Base-by-base conservation (phyloP, 1,140 invertebrate species). In the Cydia pomonella region DNA sequence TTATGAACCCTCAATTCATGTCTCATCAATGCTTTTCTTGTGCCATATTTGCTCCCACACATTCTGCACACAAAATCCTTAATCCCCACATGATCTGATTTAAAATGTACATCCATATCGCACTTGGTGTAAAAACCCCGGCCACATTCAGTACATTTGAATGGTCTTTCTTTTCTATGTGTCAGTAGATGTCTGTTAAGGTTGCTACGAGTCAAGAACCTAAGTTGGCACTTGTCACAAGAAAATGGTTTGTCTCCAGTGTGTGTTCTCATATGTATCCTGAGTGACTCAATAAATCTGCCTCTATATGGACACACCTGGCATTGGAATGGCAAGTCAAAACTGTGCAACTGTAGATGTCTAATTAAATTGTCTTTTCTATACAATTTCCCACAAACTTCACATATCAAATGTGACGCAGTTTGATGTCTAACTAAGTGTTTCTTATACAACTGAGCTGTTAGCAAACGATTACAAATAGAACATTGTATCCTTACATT, bases 21-120 rank as follows among this genome's bases (percentile, higher is more conserved):
- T 75, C 92, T 90, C 80, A 93, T 87, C 1, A 92, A 82, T 50
- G 88, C 82, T 72, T 87, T 85, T 74, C 75, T 82, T 44, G 91
- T 89, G 2, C 87, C 87, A 84, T 93, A 93, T 7, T 88, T 88
- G 80, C 93, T 93, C 0, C 84, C 85, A 82, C 93, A 93, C 9
- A 91, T 76, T 18, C 50, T 80, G 78, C 93, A 93, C 16, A 83
- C 76, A 79, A 91, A 88, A 59, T 92, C 82, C 63, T 88, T 92
- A 0, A 92, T 83, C 3, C 91, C 92, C 13, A 80, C 77, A 82
- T 93, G 93, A 73, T 88, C 92, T 74, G 82, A 76, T 79, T 88
- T 91, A 66, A 82, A 81, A 80, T 87, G 85, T 18, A 73, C 69
- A 64, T 84, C 83, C 77, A 85, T 74, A 73, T 85, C 82, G 16